Conservation (phyloP, 2,888 invertebrate species). For the Nomada fucata region DNA sequence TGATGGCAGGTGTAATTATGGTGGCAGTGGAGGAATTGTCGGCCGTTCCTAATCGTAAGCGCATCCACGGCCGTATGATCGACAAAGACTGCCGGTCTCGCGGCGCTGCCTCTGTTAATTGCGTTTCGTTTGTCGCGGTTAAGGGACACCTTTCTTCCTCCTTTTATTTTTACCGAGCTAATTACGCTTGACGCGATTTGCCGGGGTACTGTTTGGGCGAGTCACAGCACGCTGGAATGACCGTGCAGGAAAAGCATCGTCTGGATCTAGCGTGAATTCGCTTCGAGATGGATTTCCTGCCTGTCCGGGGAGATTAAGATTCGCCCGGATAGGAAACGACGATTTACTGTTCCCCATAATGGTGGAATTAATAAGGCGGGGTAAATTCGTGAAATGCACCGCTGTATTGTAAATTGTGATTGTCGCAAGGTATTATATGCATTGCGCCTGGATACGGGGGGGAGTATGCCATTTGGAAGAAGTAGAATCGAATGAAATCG, state of each 20-base stretch:
- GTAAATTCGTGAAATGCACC: too few relatives aligned
- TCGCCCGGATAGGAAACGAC: neutral
- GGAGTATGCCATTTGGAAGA: too few relatives aligned
- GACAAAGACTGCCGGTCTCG: slow-evolving; percentile 63
- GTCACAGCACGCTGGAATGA: slow-evolving; percentile 10
- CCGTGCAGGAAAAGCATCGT: slow-evolving; percentile 19
- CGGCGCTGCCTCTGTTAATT: slow-evolving; percentile 69
- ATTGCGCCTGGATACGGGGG: too few relatives aligned
- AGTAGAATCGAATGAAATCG: too few relatives aligned
- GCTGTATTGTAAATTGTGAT: too few relatives aligned
- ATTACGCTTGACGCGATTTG: slow-evolving; percentile 59
- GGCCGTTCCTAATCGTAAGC: slow-evolving; percentile 64
- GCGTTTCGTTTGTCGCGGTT: slow-evolving; percentile 69
- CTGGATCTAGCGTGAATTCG: neutral
- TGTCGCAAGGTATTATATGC: too few relatives aligned
- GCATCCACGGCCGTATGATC: slow-evolving; percentile 60
- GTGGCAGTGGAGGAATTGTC: slow-evolving; percentile 38
- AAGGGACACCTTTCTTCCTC: slow-evolving; percentile 63
- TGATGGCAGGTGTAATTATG: slow-evolving; percentile 65
- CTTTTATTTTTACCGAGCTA: slow-evolving; percentile 66
- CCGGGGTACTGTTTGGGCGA: slow-evolving; percentile 13
- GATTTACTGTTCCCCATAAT: neutral
- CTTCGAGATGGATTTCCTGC: slow-evolving; percentile 6
- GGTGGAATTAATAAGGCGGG: neutral
- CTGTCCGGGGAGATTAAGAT: neutral